Evolutionary conservation across 1,140 invertebrate species (phyloP).

Genomic region (Antheraea pernyi): DNA sequence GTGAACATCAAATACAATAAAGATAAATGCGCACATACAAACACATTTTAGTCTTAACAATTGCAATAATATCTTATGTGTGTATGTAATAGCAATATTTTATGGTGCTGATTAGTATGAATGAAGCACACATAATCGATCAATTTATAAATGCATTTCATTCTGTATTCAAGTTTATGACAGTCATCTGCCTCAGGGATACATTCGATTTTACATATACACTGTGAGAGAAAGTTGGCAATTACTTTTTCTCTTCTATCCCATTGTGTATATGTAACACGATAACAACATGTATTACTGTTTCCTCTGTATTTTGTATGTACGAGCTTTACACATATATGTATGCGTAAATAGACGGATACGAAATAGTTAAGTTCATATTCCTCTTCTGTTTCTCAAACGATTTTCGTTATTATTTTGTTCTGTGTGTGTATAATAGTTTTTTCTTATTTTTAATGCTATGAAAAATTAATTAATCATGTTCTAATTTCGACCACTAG

Average conservation of each 20-base stretch:
- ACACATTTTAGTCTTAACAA: not conserved
- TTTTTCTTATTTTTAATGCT: too few relatives aligned
- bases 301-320: not conserved
- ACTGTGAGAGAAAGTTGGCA: conserved; percentile 9
- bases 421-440: too few relatives aligned
- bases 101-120: not conserved
- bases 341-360: too few relatives aligned
- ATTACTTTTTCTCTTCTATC: conserved; percentile 2
- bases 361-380: too few relatives aligned
- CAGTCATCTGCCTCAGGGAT: conserved; percentile 9
- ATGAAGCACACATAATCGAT: conserved; percentile 6
- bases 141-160: conserved; percentile 12
- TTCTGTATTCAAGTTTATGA: conserved; percentile 9
- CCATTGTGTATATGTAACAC: not conserved
- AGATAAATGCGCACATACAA: not conserved
- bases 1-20: not conserved
- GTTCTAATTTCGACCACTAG: too few relatives aligned
- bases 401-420: too few relatives aligned
- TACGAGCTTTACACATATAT: not conserved
- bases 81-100: not conserved
- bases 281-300: not conserved
- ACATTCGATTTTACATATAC: conserved; percentile 2
- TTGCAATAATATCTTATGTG: not conserved
- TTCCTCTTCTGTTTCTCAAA: too few relatives aligned
- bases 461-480: too few relatives aligned